These are phyloP conservation scores for Drosophila athabasca DNA, from an alignment of 1,140 invertebrate genomes.

Conservation along the genomic window DNA sequence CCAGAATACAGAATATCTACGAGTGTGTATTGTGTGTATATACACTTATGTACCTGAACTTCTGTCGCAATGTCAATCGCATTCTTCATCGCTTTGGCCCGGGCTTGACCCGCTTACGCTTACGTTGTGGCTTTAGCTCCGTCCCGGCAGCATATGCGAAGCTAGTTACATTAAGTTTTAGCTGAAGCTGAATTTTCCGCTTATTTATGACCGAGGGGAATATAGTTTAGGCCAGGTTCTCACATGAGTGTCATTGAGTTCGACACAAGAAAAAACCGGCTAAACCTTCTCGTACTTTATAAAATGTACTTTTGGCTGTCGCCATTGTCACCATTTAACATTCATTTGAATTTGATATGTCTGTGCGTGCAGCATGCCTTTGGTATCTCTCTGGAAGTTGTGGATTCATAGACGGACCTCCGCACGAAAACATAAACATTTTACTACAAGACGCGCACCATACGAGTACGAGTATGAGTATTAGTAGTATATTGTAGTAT, in stretches of 20 bases:
- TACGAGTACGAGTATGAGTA: not conserved
- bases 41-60: conserved; percentile 21
- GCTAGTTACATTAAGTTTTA: conserved; percentile 30
- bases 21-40: not conserved
- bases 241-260: no score
- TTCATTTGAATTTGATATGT: conserved; percentile 50
- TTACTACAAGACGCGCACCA: no score
- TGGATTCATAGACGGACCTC: not conserved
- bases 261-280: conserved; percentile 14
- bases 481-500: no score
- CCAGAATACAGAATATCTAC: conserved; percentile 11
- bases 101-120: conserved; percentile 43
- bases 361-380: conserved; percentile 48
- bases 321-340: conserved; percentile 34
- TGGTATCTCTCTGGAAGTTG: not conserved
- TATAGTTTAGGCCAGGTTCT: conserved; percentile 22
- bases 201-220: conserved; percentile 39
- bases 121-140: not conserved
- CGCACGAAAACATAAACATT: not conserved
- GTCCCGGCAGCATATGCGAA: not conserved
- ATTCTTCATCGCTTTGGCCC: conserved; percentile 35
- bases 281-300: not conserved
- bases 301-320: conserved; percentile 16
- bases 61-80: conserved; percentile 50
- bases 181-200: conserved; percentile 3